phyloP scores from a whole-genome alignment of 2,888 invertebrate species.

The Petrophora chlorosata region DNA sequence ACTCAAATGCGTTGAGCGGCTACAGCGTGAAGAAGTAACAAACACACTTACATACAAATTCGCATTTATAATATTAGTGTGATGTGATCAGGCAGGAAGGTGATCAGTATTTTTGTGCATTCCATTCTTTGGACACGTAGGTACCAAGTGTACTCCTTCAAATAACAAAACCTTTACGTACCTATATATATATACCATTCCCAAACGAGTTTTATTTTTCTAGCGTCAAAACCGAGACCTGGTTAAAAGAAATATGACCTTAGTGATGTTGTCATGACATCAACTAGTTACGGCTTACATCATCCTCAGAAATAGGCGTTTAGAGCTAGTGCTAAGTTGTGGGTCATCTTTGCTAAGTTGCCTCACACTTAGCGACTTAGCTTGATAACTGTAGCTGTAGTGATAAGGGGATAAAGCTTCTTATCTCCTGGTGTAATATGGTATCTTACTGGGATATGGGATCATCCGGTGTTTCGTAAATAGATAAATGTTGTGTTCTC shows the following conservation, averaged over 20 bases:
- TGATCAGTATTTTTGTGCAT: too few relatives aligned
- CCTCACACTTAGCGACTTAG: constrained; percentile 22
- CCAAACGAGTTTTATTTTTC: constrained; percentile 10
- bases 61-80: too few relatives aligned
- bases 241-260: constrained; percentile 40
- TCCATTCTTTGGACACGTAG: too few relatives aligned
- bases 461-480: constrained; percentile 39
- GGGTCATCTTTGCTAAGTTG: constrained; percentile 43
- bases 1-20: too few relatives aligned
- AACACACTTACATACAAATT: too few relatives aligned
- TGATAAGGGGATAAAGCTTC: constrained; percentile 38
- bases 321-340: constrained; percentile 34
- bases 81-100: too few relatives aligned
- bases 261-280: constrained; percentile 47
- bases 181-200: not conserved
- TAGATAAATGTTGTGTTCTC: constrained; percentile 13
- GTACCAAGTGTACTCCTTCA: too few relatives aligned
- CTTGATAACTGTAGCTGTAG: constrained; percentile 6
- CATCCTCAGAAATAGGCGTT: constrained; percentile 60
- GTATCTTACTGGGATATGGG: constrained; percentile 44
- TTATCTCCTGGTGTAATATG: too few relatives aligned
- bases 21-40: too few relatives aligned
- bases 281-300: constrained; percentile 55
- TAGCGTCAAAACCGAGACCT: constrained; percentile 14
- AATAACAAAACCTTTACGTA: not conserved